Evolutionary conservation across 2,113 vertebrate species (phyloP).

Genomic region (Hypocryptadius cinnamomeus): DNA sequence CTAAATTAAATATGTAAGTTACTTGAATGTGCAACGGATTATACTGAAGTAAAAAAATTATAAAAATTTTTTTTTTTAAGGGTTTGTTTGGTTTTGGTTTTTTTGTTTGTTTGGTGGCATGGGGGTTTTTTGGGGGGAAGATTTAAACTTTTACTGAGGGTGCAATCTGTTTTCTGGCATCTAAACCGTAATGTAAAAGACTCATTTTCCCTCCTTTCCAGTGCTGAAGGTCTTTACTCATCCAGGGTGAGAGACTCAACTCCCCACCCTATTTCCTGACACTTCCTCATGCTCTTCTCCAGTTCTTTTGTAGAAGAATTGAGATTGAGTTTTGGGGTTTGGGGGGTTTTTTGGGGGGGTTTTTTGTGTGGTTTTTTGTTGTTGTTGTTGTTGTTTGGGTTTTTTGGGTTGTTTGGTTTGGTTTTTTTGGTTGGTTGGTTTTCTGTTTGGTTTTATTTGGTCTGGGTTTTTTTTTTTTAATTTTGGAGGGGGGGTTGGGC

Average conservation of each 20-base stretch:
- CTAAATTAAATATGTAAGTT: neutral
- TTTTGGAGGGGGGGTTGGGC: too few species aligned
- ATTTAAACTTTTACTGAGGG: neutral
- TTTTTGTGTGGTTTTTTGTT: neutral
- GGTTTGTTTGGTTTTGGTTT: rapidly evolving
- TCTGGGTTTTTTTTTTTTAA: too few species aligned
- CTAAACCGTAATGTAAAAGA: neutral
- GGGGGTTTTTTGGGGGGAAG: rapidly evolving
- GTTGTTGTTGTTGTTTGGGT: neutral
- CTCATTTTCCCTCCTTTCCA: neutral
- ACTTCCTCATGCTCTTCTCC: neutral
- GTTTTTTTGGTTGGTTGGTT: neutral
- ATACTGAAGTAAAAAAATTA: neutral
- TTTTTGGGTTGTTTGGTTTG: neutral
- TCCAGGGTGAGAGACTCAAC: neutral
- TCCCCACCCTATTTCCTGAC: neutral
- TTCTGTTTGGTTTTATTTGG: too few species aligned
- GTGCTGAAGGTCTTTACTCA: neutral
- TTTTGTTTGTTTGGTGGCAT: neutral
- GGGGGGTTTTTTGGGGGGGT: too few species aligned
- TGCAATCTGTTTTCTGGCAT: neutral
- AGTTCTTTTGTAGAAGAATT: rapidly evolving
- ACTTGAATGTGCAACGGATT: neutral
- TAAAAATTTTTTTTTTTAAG: too few species aligned
- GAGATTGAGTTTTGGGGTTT: neutral